Evolutionary conservation across 2,113 vertebrate genomes (phyloP), one percentile per base, ranked within the genome.

Genomic region (Pelvicachromis taeniatus): DNA sequence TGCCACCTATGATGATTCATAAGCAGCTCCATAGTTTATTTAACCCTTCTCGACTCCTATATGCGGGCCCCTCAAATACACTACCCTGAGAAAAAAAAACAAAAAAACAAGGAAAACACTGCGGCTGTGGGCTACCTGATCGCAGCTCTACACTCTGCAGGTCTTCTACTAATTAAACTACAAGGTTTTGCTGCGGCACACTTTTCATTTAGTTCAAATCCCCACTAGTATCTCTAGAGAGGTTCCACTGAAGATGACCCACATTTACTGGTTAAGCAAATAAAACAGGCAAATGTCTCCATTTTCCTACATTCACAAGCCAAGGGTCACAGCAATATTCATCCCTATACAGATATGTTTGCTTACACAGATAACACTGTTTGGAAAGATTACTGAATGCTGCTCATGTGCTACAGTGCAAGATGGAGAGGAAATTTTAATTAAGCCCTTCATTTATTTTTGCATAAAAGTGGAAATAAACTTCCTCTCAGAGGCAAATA

Each of bases 401-500:
- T 91, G 55, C 82, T 70, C 82, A n/a, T 38, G 65, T n/a, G 11
- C 9, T 10, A n/a, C 35, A 73, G 19, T 81, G n/a, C 56, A 86
- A 89, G 42, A 13, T 14, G 2, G 23, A 82, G 75, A 63, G 65
- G 63, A 40, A 82, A 83, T 91, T 94, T 95, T 92, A 95, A 95
- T 96, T 93, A 94, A 93, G 42, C 53, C 73, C 29, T 88, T 40
- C 1, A 85, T 95, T 94, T 95, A 91, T 94, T 95, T 29, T 94
- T 85, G n/a, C 80, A 91, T 84, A 65, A 81, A 21, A 84, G 38
- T 87, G 78, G 50, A 94, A 95, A 95, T 92, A 95, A 94, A 94
- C 87, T 70, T 88, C 77, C 58, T 84, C 29, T 50, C 16, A 87
- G 42, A 84, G 53, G 50, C 26, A 78, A 52, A 65, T 59, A 77